These are phyloP conservation scores for Osmerus mordax DNA, from an alignment of 2,113 vertebrate genomes.

Conservation along the genomic window DNA sequence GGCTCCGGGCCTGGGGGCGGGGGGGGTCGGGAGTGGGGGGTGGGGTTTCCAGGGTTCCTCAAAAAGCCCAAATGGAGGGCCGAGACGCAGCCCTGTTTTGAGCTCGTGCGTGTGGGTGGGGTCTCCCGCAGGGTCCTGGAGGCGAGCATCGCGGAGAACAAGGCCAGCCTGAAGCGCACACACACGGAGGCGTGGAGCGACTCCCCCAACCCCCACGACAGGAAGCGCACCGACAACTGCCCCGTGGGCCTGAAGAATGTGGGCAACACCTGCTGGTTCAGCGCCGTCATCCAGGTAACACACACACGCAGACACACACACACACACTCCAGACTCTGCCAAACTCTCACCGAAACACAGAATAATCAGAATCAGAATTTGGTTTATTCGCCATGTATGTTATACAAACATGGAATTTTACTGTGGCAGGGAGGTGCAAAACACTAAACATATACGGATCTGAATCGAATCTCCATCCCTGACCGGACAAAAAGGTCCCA, in stretches of 20 bases:
- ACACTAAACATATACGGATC: no score
- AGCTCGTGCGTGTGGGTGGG: neutral
- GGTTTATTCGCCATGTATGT: no score
- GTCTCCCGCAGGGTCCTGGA: constrained; percentile 84
- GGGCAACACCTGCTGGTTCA: constrained; percentile 99
- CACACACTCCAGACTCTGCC: neutral
- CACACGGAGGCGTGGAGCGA: constrained; percentile 96
- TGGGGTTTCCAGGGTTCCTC: no score
- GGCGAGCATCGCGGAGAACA: constrained; percentile 98
- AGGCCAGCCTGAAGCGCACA: constrained; percentile 91
- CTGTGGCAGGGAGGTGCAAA: no score
- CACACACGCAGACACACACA: neutral
- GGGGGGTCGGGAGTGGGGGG: no score
- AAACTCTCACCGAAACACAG: neutral
- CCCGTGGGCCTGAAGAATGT: constrained; percentile 97
- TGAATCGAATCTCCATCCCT: no score
- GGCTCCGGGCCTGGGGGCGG: neutral
- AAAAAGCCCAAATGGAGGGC: neutral
- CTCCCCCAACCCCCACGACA: constrained; percentile 93
- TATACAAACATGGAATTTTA: no score
- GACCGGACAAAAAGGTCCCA: neutral
- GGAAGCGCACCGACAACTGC: constrained; percentile 88
- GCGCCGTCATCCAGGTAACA: constrained; percentile 96
- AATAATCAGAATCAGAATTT: no score
- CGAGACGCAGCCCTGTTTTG: neutral